Base-by-base conservation (phyloP, 1,140 invertebrate species). In the Doryteuthis pealeii region DNA sequence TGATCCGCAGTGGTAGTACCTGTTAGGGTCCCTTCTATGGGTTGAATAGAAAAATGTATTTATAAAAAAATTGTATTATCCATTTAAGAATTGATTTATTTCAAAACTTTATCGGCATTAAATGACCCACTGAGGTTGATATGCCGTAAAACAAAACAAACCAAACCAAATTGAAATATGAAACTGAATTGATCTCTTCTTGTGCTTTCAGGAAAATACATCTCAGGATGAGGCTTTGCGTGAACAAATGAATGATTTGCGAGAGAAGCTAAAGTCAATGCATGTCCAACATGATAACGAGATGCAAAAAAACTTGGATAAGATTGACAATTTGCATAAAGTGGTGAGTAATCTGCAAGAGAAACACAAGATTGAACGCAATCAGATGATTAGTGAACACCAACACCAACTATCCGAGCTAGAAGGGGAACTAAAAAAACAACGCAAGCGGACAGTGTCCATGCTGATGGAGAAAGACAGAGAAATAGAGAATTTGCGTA, bases 401-500 rank as follows among this genome's bases (percentile, higher is more conserved):
- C 89, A 89, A 79, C 90, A 88, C 71, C 90, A 91, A 82, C 85
- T 92, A 1, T 85, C 88, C 28, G 88, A 90, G 54, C 80, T 95
- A 31, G 94, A 95, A 81, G 91, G 92, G 69, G 92, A 95, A 81
- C 85, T 95, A n/a, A 89, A 91, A 65, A 92, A 92, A 72, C 94
- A 95, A 82, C 87, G 94, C 26, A 93, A 94, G 71, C 87, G 94
- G 70, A 94, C 94, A 22, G 88, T 94, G 10, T 90, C 90, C 2
- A 84, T 95, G 10, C 86, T 96, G 8, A 91, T 93, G 35, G 94
- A 95, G 80, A 94, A 94, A 71, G 94, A 95, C 80, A 90, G 92
- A 77, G 93, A 95, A 83, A 92, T 96, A 58, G 87, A 91, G 66
- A 89, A 91, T 1, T 81, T 93, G 22, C 91, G 91, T 70, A 71